Evolutionary conservation across 2,113 vertebrate species (phyloP).

Genomic region (Neotragus moschatus): DNA sequence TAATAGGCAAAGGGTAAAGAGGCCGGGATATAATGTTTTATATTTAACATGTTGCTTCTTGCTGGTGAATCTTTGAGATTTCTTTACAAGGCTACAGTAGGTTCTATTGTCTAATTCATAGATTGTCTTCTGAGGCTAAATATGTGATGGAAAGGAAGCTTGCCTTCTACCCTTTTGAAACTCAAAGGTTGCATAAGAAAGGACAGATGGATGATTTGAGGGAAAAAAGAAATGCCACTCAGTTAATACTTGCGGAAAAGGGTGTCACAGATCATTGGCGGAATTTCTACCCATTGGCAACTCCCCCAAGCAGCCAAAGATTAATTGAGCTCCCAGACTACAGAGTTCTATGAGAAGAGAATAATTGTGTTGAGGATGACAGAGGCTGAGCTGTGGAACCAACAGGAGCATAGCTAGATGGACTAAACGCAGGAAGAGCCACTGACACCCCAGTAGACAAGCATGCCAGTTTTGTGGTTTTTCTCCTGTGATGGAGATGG

Average conservation of each 20-base stretch:
- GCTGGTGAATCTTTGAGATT: neutral
- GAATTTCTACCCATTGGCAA: conserved; percentile 21
- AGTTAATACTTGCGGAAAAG: conserved; percentile 49
- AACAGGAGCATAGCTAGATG: neutral
- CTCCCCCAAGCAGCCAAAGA: conserved; percentile 17
- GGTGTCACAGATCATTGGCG: conserved; percentile 44
- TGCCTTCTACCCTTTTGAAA: conserved; percentile 27
- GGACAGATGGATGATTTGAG: conserved; percentile 40
- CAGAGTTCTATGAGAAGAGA: neutral
- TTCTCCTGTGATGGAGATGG: neutral
- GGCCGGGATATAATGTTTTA: neutral
- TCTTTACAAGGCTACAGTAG: neutral
- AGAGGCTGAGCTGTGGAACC: neutral
- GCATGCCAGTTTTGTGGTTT: neutral
- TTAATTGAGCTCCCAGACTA: conserved; percentile 2
- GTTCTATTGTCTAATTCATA: neutral
- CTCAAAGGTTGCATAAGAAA: conserved; percentile 38
- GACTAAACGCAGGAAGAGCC: neutral
- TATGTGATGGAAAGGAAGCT: neutral
- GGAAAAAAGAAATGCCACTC: conserved; percentile 28
- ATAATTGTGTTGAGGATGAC: neutral
- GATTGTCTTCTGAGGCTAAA: neutral
- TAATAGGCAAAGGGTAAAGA: neutral
- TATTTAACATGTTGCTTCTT: neutral
- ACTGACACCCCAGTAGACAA: neutral